phyloP scores from a whole-genome alignment of 2,113 vertebrate genomes.

The Xiphophorus couchianus region DNA sequence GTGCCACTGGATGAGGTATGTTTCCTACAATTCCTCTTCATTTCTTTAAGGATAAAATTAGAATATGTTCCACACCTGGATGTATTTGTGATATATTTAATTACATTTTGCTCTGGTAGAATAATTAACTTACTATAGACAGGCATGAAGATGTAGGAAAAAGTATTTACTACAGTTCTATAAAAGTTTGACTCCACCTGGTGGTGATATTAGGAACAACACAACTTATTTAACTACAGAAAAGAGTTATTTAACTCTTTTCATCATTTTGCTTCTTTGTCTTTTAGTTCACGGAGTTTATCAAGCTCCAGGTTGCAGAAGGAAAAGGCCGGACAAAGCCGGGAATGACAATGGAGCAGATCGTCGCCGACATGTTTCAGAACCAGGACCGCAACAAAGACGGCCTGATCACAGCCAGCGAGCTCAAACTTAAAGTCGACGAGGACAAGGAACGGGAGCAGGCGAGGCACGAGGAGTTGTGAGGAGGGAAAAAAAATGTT shows the following conservation, averaged over 20 bases:
- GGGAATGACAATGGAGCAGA: slow-evolving; percentile 81
- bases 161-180: not conserved
- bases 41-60: not conserved
- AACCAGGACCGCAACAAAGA: slow-evolving; percentile 97
- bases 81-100: not conserved
- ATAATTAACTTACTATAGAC: not conserved
- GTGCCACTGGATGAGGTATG: slow-evolving; percentile 87
- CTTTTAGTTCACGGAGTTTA: slow-evolving; percentile 90
- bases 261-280: not conserved
- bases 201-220: slow-evolving; percentile 16
- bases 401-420: slow-evolving; percentile 84
- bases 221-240: not conserved
- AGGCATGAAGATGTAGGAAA: not conserved
- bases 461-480: slow-evolving; percentile 88
- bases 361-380: slow-evolving; percentile 90
- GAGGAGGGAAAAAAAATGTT: slow-evolving; percentile 45
- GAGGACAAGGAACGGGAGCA: slow-evolving; percentile 86
- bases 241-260: not conserved
- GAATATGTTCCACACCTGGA: not conserved
- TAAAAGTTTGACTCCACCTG: not conserved
- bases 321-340: slow-evolving; percentile 92
- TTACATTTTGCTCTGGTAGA: not conserved
- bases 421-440: slow-evolving; percentile 92
- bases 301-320: slow-evolving; percentile 86
- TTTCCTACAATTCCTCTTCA: not conserved